Evolutionary conservation across 2,888 invertebrate genomes (phyloP).

Genomic region (Ashinkailepas kermadecensis): DNA sequence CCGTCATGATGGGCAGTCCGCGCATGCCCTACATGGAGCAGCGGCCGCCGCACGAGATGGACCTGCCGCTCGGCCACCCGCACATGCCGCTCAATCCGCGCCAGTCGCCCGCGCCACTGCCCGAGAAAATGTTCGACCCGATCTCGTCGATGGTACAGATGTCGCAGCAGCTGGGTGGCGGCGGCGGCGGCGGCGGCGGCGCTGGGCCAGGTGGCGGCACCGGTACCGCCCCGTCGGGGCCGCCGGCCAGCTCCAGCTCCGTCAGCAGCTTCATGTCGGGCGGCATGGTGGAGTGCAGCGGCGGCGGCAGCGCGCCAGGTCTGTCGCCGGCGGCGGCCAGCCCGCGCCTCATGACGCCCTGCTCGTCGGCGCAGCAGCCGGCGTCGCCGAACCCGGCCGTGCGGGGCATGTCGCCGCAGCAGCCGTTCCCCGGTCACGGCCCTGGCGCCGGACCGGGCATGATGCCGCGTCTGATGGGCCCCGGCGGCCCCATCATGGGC

Average conservation of each 20-base stretch:
- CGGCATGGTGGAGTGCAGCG: too few species aligned
- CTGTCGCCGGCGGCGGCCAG: slow-evolving; percentile 35
- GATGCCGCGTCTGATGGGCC: slow-evolving; percentile 52
- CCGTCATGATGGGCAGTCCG: slow-evolving; percentile 30
- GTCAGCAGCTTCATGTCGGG: too few species aligned
- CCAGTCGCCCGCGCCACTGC: slow-evolving; percentile 34
- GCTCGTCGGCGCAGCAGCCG: slow-evolving; percentile 31
- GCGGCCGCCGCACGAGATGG: slow-evolving; percentile 6
- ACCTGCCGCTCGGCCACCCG: slow-evolving; percentile 33
- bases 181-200: slow-evolving; percentile 38
- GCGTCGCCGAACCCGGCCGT: slow-evolving; percentile 29
- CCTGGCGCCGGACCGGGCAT: slow-evolving; percentile 26
- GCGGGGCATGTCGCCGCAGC: slow-evolving; percentile 28
- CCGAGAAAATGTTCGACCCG: slow-evolving; percentile 64
- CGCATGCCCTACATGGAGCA: slow-evolving; percentile 34
- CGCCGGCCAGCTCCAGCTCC: too few species aligned
- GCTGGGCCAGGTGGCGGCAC: too few species aligned
- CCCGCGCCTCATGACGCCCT: slow-evolving; percentile 24
- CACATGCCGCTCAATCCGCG: slow-evolving; percentile 43
- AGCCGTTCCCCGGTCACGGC: slow-evolving; percentile 27
- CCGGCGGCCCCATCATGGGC: too few species aligned
- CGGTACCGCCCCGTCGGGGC: too few species aligned
- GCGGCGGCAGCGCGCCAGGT: slow-evolving; percentile 22
- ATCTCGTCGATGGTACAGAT: slow-evolving; percentile 89
- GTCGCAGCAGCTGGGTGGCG: slow-evolving; percentile 83